Percentiles rank a stretch among this genome's conserved stretches.
Conservation (phyloP, 2,113 vertebrate genomes). For the Camelus bactrianus region DNA sequence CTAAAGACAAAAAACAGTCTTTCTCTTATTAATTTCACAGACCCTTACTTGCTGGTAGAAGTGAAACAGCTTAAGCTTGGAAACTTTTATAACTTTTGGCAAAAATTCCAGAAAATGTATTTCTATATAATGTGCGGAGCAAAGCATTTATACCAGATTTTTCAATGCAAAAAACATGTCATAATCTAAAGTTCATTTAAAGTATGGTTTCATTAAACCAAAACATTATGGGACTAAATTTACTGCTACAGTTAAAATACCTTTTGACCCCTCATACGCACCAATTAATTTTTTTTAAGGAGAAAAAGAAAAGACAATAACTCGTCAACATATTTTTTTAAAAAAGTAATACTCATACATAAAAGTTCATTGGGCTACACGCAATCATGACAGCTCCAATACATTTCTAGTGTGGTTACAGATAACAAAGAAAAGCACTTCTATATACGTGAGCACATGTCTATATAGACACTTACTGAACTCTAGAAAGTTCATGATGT, state of each 20-base stretch:
- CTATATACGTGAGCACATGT: not conserved
- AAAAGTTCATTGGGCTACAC: not conserved
- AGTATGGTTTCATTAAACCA: slow-evolving; percentile 37
- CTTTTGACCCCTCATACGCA: slow-evolving; percentile 24
- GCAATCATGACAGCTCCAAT: not conserved
- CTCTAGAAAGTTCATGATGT: not conserved
- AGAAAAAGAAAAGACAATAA: not conserved
- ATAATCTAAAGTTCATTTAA: slow-evolving; percentile 22
- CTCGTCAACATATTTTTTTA: not conserved
- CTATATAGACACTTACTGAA: not conserved
- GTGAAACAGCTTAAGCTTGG: not conserved
- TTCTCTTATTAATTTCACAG: not conserved
- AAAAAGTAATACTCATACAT: not conserved
- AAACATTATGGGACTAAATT: slow-evolving; percentile 9
- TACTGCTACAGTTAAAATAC: slow-evolving; percentile 43
- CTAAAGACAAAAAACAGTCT: not conserved
- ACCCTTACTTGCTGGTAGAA: slow-evolving; percentile 1
- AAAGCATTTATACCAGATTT: slow-evolving; percentile 20
- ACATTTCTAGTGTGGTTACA: slow-evolving; percentile 3
- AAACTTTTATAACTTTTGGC: not conserved
- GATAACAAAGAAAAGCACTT: not conserved
- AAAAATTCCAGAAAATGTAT: slow-evolving; percentile 41
- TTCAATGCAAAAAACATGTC: slow-evolving; percentile 22
- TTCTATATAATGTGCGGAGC: not conserved
- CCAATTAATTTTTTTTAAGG: not conserved